Evolutionary conservation across 2,888 invertebrate genomes (phyloP), one percentile per base, ranked within the genome.

Genomic region (Herminia tarsipennalis): DNA sequence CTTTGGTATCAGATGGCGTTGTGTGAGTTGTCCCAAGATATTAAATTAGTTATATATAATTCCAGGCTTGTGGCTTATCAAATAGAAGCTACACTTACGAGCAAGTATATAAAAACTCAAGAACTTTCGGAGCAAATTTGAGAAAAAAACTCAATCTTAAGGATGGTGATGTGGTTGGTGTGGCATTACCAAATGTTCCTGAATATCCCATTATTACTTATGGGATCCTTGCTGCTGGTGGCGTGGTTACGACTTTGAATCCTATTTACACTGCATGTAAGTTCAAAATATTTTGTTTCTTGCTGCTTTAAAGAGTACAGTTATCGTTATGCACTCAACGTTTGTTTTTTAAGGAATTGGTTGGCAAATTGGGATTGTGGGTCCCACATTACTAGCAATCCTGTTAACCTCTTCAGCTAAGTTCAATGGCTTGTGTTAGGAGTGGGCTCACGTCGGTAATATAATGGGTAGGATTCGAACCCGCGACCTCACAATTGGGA

Each of bases 101-200:
- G 1, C 86, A 95, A 66, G 60, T 95, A 0, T 86, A 94, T 40
- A 93, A 92, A 51, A 82, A 90, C 25, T 90, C 93, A 9, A 87
- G 87, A 34, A 93, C 92, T 51, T 89, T 95, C 21, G 93, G 93
- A 0, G 92, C 93, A 0, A 92, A 93, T 50, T 83, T 96, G 18
- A 90, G 94, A 48, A 88, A 87, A 20, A 93, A 93, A 63, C 92
- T 95, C 18, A 93, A 94, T 40, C 67, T 95, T 1, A 82, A 82
- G 44, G 86, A 92, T 34, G 93, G 94, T 0, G 94, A 96, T 65
- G 92, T 94, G 0, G 71, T 96, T 8, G 94, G 94, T 0, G 53
- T 96, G 12, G 90, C 95, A 39, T 73, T 95, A 53, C 94, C 95
- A 5, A 96, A 96, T 77, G 68, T 92, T 20, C 96, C 96, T 0